Conservation (phyloP, 2,888 invertebrate genomes). For the Rugalucina vietnamica region DNA sequence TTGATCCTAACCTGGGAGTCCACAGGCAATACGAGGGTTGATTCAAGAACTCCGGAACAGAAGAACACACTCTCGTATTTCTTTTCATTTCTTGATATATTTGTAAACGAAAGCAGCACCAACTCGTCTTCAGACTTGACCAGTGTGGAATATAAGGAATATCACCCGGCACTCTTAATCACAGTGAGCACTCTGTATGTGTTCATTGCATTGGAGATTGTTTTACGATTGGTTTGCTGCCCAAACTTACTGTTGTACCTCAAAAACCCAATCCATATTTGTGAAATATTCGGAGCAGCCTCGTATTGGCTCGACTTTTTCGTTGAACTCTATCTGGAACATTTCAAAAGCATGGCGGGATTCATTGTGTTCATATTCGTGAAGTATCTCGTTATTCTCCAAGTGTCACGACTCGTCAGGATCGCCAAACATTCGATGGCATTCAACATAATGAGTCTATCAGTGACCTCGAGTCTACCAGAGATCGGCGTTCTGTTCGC, state of each 20-base stretch:
- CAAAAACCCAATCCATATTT: background rate
- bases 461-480: background rate
- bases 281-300: background rate
- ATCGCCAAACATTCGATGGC: background rate
- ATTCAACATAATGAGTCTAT: background rate
- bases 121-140: background rate
- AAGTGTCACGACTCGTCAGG: background rate
- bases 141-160: background rate
- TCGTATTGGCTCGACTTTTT: background rate
- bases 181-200: background rate
- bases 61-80: background rate
- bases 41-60: background rate
- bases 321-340: background rate
- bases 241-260: background rate
- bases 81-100: background rate
- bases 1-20: background rate
- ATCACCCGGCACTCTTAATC: background rate
- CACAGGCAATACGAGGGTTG: background rate
- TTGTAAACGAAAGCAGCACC: background rate
- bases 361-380: background rate
- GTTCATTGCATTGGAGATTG: background rate
- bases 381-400: background rate
- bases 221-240: background rate
- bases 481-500: constrained; percentile 5
- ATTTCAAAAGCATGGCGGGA: background rate